These are phyloP conservation scores for Lepus oiostolus DNA, from an alignment of 2,797 vertebrate genomes.

Conservation along the genomic window DNA sequence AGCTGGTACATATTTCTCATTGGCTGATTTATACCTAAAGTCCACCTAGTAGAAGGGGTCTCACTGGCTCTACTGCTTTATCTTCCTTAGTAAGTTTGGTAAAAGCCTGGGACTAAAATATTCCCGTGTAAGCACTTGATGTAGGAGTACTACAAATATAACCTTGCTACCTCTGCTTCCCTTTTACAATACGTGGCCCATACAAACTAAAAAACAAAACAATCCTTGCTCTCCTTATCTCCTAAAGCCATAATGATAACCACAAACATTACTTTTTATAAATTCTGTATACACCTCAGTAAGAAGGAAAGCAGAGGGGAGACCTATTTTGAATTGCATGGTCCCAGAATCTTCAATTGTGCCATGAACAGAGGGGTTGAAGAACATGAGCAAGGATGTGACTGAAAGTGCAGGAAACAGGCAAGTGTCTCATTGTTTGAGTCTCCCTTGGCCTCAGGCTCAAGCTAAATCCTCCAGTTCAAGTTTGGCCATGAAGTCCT, in stretches of 20 bases:
- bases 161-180: background rate
- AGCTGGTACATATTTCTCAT: slow-evolving; percentile 18
- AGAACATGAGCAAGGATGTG: background rate
- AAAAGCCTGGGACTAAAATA: slow-evolving; percentile 39
- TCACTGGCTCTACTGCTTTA: background rate
- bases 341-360: background rate
- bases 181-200: background rate
- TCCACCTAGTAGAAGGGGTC: background rate
- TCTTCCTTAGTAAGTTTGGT: background rate
- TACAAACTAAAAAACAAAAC: background rate
- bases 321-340: background rate
- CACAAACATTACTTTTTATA: background rate
- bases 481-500: background rate
- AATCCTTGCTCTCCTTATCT: background rate
- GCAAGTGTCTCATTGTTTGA: background rate
- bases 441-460: background rate
- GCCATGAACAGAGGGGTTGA: background rate
- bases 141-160: background rate
- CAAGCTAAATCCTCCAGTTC: background rate
- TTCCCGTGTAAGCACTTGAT: background rate
- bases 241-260: background rate
- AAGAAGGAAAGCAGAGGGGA: slow-evolving; percentile 22
- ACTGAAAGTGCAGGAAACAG: background rate
- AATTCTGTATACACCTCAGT: background rate
- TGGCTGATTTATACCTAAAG: background rate